Evolutionary conservation across 2,888 invertebrate genomes (phyloP), one percentile per base, ranked within the genome.

Genomic region (Drosophila glabriapex): DNA sequence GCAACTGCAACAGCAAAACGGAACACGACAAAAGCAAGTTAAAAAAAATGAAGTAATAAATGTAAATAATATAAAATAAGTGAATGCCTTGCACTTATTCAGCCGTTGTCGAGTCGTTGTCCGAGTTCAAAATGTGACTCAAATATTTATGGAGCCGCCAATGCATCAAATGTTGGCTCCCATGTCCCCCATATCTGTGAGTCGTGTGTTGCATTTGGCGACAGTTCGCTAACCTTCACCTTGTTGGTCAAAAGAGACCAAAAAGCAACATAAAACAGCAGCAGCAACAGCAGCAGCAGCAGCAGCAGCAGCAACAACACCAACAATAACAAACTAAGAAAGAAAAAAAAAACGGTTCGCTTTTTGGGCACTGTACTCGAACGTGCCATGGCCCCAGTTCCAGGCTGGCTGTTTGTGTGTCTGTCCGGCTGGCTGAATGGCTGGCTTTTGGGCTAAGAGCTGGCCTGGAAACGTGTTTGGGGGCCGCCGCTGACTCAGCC

Each of bases 401-500:
- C 77, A 78, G 55, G 49, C 73, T 46, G 46, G 7, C 16, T 25
- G 46, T 14, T 3, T 43, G 43, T 12, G 12, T 22, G 41, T 43
- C 12, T 12, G 41, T 22, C 41, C 22, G 22, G 22, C n/a, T 46
- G 46, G 46, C 14, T 22, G 43, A 43, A 14, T 43, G 41, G 35
- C 64, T 37, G 28, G 25, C 46, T 59, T 62, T 79, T 78, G 70
- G 72, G 76, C 68, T 59, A 64, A 70, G 61, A 64, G 33, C 55
- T 77, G 85, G 85, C 74, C 86, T 81, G 86, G 39, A 89, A 84
- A 84, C 84, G 89, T 89, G 84, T 89, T 84, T 84, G 75, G 79
- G 73, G 76, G 63, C 73, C 58, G 61, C 14, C 53, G 76, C 81
- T 88, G 89, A 85, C 69, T 83, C 83, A 84, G 81, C 80, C 41